Evolutionary conservation across 2,797 vertebrate genomes (phyloP).

Genomic region (Sebastes matsubarae): DNA sequence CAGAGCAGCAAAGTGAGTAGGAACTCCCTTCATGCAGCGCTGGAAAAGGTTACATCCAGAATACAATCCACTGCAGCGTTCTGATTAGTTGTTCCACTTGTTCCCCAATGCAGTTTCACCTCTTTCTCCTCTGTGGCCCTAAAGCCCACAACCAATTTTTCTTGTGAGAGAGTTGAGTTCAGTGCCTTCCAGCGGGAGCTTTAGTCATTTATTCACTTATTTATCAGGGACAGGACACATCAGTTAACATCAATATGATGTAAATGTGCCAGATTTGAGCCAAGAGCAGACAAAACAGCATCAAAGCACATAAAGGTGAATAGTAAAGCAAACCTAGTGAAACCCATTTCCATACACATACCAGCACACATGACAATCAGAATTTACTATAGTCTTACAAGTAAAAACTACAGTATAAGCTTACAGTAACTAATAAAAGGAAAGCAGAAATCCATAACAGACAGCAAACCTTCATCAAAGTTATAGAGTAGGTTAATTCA

Average conservation of each 20-base stretch:
- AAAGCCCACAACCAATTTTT: slow-evolving; percentile 4
- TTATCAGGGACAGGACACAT: neutral
- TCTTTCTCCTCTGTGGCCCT: neutral
- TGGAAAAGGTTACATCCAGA: neutral
- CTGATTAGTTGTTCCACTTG: slow-evolving; percentile 15
- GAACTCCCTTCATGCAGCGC: neutral
- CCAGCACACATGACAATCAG: neutral
- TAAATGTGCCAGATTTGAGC: neutral
- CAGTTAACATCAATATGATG: neutral
- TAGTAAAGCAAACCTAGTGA: neutral
- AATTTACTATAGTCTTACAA: neutral
- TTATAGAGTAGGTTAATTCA: no score
- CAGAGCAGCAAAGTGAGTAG: slow-evolving; percentile 91
- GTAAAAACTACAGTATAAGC: neutral
- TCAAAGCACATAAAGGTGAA: neutral
- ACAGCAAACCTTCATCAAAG: neutral
- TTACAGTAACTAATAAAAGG: neutral
- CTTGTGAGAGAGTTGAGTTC: neutral
- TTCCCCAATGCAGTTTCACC: neutral
- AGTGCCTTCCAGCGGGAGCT: neutral
- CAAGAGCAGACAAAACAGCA: neutral
- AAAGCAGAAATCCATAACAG: no score
- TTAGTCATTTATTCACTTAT: neutral
- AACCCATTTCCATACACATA: neutral
- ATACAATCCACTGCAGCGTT: neutral